Conservation (phyloP, 2,797 vertebrate species). For the Typhlichthys subterraneus region DNA sequence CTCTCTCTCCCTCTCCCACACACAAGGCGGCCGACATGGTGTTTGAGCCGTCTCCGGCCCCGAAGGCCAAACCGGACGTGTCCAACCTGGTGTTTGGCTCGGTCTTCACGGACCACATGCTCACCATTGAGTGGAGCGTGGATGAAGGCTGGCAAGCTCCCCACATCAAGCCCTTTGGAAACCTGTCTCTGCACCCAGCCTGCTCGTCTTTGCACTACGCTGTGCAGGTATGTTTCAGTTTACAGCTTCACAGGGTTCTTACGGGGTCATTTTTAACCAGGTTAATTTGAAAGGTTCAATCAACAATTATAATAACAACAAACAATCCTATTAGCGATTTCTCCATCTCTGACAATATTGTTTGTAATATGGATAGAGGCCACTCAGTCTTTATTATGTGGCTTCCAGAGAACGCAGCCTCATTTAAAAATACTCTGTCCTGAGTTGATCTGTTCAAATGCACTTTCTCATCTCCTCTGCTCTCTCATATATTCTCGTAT, state of each 20-base stretch:
- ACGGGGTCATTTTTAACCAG: too few relatives aligned
- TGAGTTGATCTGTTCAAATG: too few relatives aligned
- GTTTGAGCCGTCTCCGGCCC: constrained; percentile 70
- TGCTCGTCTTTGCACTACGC: constrained; percentile 84
- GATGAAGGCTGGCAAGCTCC: constrained; percentile 86
- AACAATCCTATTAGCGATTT: too few relatives aligned
- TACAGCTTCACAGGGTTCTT: too few relatives aligned
- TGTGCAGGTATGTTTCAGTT: constrained; percentile 76
- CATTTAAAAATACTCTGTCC: too few relatives aligned
- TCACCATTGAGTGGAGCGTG: constrained; percentile 85
- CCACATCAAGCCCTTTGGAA: constrained; percentile 82
- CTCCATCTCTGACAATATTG: too few relatives aligned
- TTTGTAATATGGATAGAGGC: too few relatives aligned
- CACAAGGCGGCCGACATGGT: constrained; percentile 84
- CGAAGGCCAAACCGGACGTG: constrained; percentile 78
- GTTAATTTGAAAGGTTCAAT: too few relatives aligned
- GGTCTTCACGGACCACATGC: constrained; percentile 91
- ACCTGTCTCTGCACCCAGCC: constrained; percentile 86
- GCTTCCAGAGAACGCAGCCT: too few relatives aligned
- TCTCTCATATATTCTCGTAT: background rate
- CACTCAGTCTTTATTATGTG: too few relatives aligned
- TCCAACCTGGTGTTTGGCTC: constrained; percentile 78
- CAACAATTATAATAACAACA: too few relatives aligned
- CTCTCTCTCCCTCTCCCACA: background rate
- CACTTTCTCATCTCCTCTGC: constrained; percentile 33